phyloP scores from a whole-genome alignment of 2,797 vertebrate species.

The Coracias cyanogaster region DNA sequence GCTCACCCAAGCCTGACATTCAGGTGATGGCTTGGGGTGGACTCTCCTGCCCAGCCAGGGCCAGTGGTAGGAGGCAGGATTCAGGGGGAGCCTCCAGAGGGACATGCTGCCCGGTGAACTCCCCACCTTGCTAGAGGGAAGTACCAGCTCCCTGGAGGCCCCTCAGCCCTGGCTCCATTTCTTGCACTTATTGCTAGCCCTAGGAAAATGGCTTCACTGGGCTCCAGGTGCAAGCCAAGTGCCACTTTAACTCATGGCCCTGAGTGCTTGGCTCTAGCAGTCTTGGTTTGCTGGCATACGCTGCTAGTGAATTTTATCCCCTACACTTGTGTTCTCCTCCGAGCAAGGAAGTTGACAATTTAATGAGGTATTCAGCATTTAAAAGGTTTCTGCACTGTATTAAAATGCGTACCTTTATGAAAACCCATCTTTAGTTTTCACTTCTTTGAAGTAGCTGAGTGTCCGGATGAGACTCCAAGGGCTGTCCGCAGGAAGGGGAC shows the following conservation, averaged over 20 bases:
- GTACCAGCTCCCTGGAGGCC: not conserved
- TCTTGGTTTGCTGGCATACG: not conserved
- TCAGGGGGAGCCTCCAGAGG: not conserved
- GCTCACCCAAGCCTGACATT: not conserved
- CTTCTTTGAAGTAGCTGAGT: not conserved
- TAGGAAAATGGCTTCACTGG: not conserved
- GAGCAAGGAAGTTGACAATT: not conserved
- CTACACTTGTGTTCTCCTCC: accelerated
- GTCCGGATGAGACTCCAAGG: not conserved
- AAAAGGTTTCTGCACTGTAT: not conserved
- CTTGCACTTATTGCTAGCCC: not conserved
- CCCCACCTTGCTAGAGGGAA: accelerated
- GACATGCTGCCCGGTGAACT: not conserved
- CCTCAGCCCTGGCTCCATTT: not conserved
- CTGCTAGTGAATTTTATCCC: not conserved
- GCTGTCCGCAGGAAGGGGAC: not conserved
- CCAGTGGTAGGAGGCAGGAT: not conserved
- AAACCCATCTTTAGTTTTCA: not conserved
- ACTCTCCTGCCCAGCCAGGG: not conserved
- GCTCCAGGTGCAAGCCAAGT: not conserved
- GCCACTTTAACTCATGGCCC: accelerated
- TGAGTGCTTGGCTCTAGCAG: accelerated
- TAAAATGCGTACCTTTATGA: not conserved
- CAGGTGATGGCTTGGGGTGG: not conserved
- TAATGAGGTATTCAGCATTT: not conserved